Evolutionary conservation across 1,140 invertebrate species (phyloP).

Genomic region (Thereuonema tuberculata): DNA sequence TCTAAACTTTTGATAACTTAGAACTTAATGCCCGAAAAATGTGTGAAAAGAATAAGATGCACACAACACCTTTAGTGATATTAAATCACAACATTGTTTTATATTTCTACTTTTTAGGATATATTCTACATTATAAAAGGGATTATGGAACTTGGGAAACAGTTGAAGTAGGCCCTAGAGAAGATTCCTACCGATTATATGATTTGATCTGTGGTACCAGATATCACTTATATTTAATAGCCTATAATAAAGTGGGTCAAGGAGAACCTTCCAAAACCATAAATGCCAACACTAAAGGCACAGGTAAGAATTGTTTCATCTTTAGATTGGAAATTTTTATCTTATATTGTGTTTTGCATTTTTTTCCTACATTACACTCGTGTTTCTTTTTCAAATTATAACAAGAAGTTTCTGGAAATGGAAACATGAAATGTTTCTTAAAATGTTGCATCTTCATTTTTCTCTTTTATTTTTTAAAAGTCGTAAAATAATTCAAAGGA

Average conservation of each 20-base stretch:
- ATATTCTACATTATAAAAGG: slow-evolving; percentile 2
- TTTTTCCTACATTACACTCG: too few relatives aligned
- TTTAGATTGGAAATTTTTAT: not conserved
- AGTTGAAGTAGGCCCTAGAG: not conserved
- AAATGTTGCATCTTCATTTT: too few relatives aligned
- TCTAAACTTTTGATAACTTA: too few relatives aligned
- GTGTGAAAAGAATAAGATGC: too few relatives aligned
- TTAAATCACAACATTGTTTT: too few relatives aligned
- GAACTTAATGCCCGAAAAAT: too few relatives aligned
- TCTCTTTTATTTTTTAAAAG: too few relatives aligned
- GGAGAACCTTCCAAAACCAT: not conserved
- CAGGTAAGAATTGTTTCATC: not conserved
- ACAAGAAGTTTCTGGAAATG: too few relatives aligned
- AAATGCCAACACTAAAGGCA: not conserved
- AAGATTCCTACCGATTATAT: slow-evolving; percentile 22
- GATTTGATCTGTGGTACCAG: slow-evolving; percentile 35
- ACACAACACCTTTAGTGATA: too few relatives aligned
- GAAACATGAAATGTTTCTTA: too few relatives aligned
- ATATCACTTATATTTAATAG: not conserved
- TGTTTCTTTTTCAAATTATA: too few relatives aligned
- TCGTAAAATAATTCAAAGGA: too few relatives aligned
- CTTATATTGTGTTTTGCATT: not conserved
- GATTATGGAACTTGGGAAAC: not conserved
- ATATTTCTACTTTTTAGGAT: slow-evolving; percentile 2
- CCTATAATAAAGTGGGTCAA: not conserved